phyloP scores from a whole-genome alignment of 2,888 invertebrate species.

The Lasioglossum calceatum region DNA sequence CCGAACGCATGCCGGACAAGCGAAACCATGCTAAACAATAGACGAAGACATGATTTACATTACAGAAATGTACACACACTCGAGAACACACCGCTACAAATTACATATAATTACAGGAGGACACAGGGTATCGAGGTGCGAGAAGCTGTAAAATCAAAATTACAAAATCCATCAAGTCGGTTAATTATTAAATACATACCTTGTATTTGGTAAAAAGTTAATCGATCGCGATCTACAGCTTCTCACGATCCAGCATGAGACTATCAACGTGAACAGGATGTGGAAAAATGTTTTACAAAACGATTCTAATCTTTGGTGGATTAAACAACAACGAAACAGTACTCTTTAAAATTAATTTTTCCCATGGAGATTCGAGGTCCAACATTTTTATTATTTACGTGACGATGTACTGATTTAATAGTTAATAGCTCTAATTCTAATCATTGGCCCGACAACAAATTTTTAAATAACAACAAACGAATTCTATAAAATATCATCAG shows the following conservation, averaged over 20 bases:
- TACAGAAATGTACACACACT: conserved; percentile 12
- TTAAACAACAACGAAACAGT: neutral
- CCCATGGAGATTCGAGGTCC: neutral
- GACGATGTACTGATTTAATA: too few species aligned
- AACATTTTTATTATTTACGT: neutral
- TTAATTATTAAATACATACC: neutral
- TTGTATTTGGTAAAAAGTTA: neutral
- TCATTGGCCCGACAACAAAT: too few species aligned
- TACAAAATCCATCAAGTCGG: neutral
- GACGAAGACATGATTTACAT: conserved; percentile 31
- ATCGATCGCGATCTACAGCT: neutral
- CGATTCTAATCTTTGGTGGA: neutral
- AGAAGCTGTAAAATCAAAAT: neutral
- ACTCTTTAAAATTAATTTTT: neutral
- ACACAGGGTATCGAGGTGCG: neutral
- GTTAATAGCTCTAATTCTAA: too few species aligned
- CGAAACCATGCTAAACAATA: conserved; percentile 51
- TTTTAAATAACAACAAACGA: too few species aligned
- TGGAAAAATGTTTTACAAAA: neutral
- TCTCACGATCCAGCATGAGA: conserved; percentile 9
- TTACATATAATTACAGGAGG: conserved; percentile 28
- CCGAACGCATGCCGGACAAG: conserved; percentile 49
- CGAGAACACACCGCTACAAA: neutral
- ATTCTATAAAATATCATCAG: too few species aligned
- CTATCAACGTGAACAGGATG: conserved; percentile 16